Conservation (phyloP, 2,113 vertebrate genomes). For the Amia ocellicauda region DNA sequence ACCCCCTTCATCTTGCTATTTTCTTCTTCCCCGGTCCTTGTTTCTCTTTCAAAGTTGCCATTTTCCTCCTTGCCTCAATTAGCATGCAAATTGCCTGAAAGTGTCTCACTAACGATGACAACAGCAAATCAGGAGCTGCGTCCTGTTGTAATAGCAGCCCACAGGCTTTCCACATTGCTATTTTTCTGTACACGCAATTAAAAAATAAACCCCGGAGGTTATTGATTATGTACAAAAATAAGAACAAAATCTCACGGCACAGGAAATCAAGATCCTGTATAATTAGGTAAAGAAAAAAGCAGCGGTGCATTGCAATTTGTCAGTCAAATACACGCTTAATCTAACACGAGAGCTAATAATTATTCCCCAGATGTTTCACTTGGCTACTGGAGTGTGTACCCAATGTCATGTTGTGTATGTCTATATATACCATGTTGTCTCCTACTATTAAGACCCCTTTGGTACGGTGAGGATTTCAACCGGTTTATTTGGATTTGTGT, state of each 20-base stretch:
- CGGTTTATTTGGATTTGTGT: no score
- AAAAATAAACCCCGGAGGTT: conserved; percentile 16
- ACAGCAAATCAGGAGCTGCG: neutral
- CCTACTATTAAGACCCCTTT: no score
- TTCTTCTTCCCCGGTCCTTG: neutral
- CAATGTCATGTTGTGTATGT: no score
- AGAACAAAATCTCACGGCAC: conserved; percentile 20
- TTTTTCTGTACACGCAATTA: conserved; percentile 18
- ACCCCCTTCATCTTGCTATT: neutral
- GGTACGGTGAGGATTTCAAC: no score
- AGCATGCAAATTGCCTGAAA: conserved; percentile 13
- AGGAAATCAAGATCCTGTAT: conserved; percentile 33
- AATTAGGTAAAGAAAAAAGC: conserved; percentile 42
- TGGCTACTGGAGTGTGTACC: no score
- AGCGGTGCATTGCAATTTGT: conserved; percentile 17
- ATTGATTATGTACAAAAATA: conserved; percentile 26
- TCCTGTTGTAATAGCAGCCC: neutral
- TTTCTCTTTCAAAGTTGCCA: neutral
- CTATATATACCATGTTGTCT: no score
- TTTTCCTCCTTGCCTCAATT: neutral
- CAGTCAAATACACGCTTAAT: neutral
- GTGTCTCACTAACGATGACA: conserved; percentile 1
- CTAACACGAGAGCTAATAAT: no score
- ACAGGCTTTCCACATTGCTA: neutral
- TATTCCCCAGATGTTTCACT: no score